phyloP scores from a whole-genome alignment of 2,888 invertebrate genomes.

The Alloplasta piceator region DNA sequence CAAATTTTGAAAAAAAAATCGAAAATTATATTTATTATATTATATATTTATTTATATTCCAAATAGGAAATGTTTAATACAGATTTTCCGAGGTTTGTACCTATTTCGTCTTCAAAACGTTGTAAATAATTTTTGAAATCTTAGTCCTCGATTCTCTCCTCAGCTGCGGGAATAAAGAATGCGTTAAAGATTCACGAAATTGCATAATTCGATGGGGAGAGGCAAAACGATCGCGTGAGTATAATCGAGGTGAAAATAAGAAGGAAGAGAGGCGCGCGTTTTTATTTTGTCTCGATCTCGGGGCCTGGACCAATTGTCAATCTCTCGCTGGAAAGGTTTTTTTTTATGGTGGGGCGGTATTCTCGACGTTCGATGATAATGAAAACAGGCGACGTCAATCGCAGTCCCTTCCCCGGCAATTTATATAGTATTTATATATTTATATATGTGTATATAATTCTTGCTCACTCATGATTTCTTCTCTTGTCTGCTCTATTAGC shows the following conservation, averaged over 20 bases:
- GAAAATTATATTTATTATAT: no score
- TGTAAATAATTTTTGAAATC: no score
- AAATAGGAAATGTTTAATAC: no score
- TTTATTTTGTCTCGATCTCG: constrained; percentile 38
- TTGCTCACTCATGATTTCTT: constrained; percentile 37
- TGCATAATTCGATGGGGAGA: constrained; percentile 30
- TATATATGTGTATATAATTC: no score
- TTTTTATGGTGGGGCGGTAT: constrained; percentile 39
- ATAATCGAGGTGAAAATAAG: constrained; percentile 29
- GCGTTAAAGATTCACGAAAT: not conserved
- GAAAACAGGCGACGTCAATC: constrained; percentile 61
- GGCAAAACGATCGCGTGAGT: constrained; percentile 41
- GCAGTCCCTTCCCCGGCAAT: constrained; percentile 38
- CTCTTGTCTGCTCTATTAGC: constrained; percentile 19
- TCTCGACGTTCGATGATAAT: constrained; percentile 61
- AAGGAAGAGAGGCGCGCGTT: constrained; percentile 8
- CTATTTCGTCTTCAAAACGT: no score
- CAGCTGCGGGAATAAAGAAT: no score
- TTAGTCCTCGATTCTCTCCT: no score
- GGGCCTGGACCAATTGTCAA: constrained; percentile 52
- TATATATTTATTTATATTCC: no score
- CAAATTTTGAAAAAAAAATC: not conserved
- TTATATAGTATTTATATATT: no score
- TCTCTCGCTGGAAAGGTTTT: constrained; percentile 26
- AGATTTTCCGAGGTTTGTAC: no score